Evolutionary conservation across 1,140 invertebrate genomes (phyloP).

Genomic region (Mercenaria mercenaria): DNA sequence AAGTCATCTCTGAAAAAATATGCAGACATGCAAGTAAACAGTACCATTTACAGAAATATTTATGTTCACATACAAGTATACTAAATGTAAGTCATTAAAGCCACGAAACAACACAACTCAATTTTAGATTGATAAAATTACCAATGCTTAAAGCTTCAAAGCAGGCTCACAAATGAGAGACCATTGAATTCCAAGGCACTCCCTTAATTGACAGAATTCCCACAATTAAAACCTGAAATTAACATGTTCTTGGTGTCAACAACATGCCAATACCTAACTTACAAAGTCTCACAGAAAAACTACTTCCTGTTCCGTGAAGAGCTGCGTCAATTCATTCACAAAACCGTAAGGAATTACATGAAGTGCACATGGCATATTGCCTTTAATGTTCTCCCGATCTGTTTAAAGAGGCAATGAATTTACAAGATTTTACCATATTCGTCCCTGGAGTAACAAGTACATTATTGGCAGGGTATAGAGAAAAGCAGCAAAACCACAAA

Average conservation of each 20-base stretch:
- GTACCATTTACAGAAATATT: no score
- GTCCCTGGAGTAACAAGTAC: background rate
- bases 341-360: conserved; percentile 3
- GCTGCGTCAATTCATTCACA: background rate
- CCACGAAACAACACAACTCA: no score
- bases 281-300: background rate
- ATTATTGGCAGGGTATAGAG: background rate
- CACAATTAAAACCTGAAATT: background rate
- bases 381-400: conserved; percentile 8
- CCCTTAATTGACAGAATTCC: background rate
- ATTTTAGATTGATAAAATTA: no score
- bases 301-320: background rate
- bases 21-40: no score
- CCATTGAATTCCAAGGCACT: background rate
- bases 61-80: no score
- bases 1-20: no score
- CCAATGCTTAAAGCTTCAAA: no score
- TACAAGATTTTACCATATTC: conserved; percentile 25
- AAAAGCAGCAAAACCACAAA: background rate
- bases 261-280: background rate
- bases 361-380: background rate
- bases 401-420: conserved; percentile 1
- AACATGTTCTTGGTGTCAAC: background rate
- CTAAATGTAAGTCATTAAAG: no score
- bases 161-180: no score